A percentile compares a stretch with the other conserved stretches of the same genome.
phyloP scores from a whole-genome alignment of 2,888 invertebrate species.

The Mimachlamys varia region DNA sequence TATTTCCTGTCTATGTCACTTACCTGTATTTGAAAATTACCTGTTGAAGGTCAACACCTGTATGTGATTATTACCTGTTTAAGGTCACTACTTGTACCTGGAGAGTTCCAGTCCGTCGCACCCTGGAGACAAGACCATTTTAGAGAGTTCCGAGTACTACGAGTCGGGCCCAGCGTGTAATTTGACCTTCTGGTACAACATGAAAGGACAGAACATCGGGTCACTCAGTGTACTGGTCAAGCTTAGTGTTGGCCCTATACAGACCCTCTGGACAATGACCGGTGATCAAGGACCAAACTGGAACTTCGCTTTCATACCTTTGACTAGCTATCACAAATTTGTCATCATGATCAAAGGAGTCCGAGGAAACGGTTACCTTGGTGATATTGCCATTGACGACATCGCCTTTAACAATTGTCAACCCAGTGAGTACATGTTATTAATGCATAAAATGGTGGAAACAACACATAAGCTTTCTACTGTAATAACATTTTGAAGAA shows the following conservation, averaged over 20 bases:
- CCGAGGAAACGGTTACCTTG: conserved; percentile 60
- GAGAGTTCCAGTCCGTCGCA: conserved; percentile 51
- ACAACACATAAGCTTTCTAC: too few species aligned
- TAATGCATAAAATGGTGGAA: too few species aligned
- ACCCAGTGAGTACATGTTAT: conserved; percentile 57
- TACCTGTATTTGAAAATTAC: not conserved
- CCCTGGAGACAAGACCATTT: conserved; percentile 59
- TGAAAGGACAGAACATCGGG: conserved; percentile 71
- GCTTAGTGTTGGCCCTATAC: conserved; percentile 49
- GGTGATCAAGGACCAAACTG: conserved; percentile 65
- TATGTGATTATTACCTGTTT: conserved; percentile 23
- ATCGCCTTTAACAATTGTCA: conserved; percentile 65
- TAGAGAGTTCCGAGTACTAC: conserved; percentile 62
- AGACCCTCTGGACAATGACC: conserved; percentile 55
- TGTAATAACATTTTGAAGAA: too few species aligned
- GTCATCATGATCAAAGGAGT: conserved; percentile 63
- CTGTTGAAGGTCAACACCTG: not conserved
- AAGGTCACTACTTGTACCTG: conserved; percentile 82
- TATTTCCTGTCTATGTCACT: conserved; percentile 82
- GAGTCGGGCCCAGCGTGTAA: conserved; percentile 92
- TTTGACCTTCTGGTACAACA: conserved; percentile 80
- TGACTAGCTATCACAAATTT: conserved; percentile 63
- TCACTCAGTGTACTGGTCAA: conserved; percentile 67
- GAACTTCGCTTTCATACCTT: conserved; percentile 61
- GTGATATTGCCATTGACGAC: conserved; percentile 71